phyloP scores from a whole-genome alignment of 1,140 invertebrate genomes.

The Caenorhabditis latens region DNA sequence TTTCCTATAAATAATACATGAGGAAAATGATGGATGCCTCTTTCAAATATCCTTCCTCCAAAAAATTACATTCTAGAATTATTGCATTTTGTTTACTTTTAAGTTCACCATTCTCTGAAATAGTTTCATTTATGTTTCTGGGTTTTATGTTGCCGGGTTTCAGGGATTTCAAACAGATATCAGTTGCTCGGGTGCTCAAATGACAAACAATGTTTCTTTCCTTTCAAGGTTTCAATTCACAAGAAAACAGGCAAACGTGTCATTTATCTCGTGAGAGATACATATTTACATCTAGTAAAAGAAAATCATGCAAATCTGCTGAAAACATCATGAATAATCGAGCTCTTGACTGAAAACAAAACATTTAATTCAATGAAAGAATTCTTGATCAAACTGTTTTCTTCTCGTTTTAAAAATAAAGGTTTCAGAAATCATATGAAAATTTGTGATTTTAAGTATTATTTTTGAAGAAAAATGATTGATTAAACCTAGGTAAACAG shows the following conservation, averaged over 20 bases:
- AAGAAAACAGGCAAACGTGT: background rate
- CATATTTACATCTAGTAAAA: background rate
- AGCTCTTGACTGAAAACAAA: background rate
- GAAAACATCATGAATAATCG: constrained; percentile 36
- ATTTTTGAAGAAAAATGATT: too few species aligned
- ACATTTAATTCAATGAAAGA: background rate
- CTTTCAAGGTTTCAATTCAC: background rate
- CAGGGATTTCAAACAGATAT: background rate
- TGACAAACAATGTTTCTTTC: background rate
- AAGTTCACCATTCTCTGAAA: too few species aligned
- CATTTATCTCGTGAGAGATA: background rate
- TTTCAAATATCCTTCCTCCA: too few species aligned
- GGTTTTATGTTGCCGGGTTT: too few species aligned
- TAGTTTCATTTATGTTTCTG: too few species aligned
- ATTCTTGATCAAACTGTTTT: constrained; percentile 23
- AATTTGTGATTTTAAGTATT: too few species aligned
- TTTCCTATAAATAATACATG: too few species aligned
- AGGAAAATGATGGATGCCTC: too few species aligned
- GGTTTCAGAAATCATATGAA: constrained; percentile 6
- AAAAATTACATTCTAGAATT: too few species aligned
- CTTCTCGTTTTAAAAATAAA: background rate
- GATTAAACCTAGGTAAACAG: too few species aligned
- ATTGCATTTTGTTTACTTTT: too few species aligned
- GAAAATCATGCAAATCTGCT: constrained; percentile 10
- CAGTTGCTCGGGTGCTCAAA: background rate